Base-by-base conservation (phyloP, 2,113 vertebrate genomes). In the Dicentrarchus labrax region DNA sequence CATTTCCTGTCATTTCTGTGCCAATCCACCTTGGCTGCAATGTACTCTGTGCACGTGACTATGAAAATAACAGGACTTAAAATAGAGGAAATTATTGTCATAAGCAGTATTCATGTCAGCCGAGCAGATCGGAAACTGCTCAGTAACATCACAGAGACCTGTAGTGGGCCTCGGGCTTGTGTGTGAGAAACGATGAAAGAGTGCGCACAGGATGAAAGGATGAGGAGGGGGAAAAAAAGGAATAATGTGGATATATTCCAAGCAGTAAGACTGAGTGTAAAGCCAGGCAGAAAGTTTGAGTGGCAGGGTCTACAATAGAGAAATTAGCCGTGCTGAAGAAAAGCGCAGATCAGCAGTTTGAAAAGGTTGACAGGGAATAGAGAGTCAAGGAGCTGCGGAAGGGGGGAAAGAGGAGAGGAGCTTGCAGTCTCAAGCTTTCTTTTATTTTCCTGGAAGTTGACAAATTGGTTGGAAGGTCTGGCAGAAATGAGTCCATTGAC, bases 291-390 rank as follows among this genome's bases (percentile, higher is more conserved):
- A 39, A 43, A 22, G 68, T 83, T 72, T 77, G 86, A 85, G 80
- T 83, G 88, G 78, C 61, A 62, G 62, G 59, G 67, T 66, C 24
- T 41, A 76, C 80, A 84, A 82, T 72, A 24, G 78, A 60, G 78
- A 89, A 91, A 89, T 86, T 80, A 88, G 75, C 73, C 3, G 22
- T 38, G 74, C 60, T 11, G 72, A 21, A 70, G 83, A 87, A 91
- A 89, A 72, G 66, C 30, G 7, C 10, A 41, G 62, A 72, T 93
- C 89, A 90, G 88, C 87, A 85, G 48, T 87, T 89, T 89, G 67
- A 85, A 89, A 88, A 89, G 83, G 78, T 88, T 87, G 76, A 86
- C 53, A 50, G 65, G 48, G 24, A 76, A 61, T 41, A 39, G 43
- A 56, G 77, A 68, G 64, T 76, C 43, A 48, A 72, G 67, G 38